Percentiles rank a stretch among this genome's conserved stretches.
These are phyloP conservation scores for Microplitis mediator DNA, from an alignment of 1,140 invertebrate genomes.

Conservation along the genomic window DNA sequence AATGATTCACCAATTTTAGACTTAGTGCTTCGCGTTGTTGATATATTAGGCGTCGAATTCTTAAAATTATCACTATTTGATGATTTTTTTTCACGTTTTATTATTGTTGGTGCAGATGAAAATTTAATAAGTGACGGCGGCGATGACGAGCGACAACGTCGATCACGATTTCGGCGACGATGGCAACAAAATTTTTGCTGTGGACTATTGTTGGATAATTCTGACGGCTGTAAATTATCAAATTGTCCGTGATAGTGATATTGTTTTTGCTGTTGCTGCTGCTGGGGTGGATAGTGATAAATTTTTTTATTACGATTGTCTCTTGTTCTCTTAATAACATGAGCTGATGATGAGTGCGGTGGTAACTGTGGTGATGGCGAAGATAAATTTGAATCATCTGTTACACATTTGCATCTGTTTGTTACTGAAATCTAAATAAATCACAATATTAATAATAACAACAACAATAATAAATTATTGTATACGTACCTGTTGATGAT, in stretches of 20 bases:
- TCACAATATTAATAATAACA: too few relatives aligned
- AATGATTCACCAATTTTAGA: conserved; percentile 26
- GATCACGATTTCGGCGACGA: too few relatives aligned
- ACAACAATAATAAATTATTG: too few relatives aligned
- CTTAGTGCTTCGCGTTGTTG: background rate
- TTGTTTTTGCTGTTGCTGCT: conserved; percentile 42
- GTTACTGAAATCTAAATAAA: too few relatives aligned
- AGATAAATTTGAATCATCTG: too few relatives aligned
- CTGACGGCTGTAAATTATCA: conserved; percentile 36
- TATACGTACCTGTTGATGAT: too few relatives aligned
- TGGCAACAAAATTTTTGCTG: too few relatives aligned
- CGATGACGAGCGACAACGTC: conserved; percentile 59
- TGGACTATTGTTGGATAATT: conserved; percentile 42
- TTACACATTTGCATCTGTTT: too few relatives aligned
- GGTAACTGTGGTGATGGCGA: too few relatives aligned
- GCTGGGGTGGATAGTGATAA: conserved; percentile 60
- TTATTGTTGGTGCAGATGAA: background rate
- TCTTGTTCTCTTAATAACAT: conserved; percentile 54
- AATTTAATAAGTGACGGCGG: conserved; percentile 52
- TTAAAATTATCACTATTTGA: conserved; percentile 8
- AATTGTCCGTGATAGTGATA: conserved; percentile 33
- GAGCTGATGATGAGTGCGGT: conserved; percentile 34
- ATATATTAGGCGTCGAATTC: background rate
- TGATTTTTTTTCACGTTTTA: conserved; percentile 18
- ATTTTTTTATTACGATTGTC: conserved; percentile 47